Percentiles rank a stretch among this genome's conserved stretches.
These are phyloP conservation scores for Egretta garzetta DNA, from an alignment of 2,113 vertebrate species.

Conservation along the genomic window DNA sequence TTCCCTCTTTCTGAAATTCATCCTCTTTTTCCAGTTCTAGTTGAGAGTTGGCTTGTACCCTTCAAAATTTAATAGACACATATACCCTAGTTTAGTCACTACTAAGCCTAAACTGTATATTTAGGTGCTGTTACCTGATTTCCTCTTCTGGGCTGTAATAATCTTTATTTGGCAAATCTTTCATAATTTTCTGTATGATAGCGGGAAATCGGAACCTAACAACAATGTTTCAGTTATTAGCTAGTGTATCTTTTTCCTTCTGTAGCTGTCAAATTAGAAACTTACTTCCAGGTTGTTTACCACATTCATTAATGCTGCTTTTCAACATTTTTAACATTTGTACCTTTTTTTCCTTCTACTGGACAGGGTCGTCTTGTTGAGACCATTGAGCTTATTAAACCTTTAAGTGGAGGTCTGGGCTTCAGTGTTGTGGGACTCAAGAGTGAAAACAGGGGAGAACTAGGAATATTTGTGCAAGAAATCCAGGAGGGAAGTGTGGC, in stretches of 20 bases:
- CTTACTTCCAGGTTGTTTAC: not conserved
- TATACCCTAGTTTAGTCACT: not conserved
- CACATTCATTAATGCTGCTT: not conserved
- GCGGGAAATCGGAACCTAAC: accelerated
- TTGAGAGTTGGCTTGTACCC: not conserved
- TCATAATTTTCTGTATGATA: not conserved
- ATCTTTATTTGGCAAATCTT: not conserved
- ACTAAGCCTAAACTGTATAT: not conserved
- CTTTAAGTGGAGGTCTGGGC: constrained; percentile 86
- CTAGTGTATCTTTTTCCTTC: not conserved
- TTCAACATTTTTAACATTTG: not conserved
- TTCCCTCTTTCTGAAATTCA: not conserved
- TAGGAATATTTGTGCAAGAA: constrained; percentile 96
- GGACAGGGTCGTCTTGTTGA: constrained; percentile 88
- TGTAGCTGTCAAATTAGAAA: not conserved
- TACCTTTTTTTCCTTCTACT: not conserved
- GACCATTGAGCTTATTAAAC: constrained; percentile 87
- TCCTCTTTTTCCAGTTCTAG: not conserved
- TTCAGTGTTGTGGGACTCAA: constrained; percentile 94
- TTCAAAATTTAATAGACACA: not conserved
- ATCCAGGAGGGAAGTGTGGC: constrained; percentile 91
- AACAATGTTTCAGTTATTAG: not conserved
- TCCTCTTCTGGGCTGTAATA: not conserved
- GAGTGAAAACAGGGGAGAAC: constrained; percentile 91
- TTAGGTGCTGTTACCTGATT: not conserved